Base-by-base conservation (phyloP, 2,797 vertebrate species). In the Myioborus melanocephalus region DNA sequence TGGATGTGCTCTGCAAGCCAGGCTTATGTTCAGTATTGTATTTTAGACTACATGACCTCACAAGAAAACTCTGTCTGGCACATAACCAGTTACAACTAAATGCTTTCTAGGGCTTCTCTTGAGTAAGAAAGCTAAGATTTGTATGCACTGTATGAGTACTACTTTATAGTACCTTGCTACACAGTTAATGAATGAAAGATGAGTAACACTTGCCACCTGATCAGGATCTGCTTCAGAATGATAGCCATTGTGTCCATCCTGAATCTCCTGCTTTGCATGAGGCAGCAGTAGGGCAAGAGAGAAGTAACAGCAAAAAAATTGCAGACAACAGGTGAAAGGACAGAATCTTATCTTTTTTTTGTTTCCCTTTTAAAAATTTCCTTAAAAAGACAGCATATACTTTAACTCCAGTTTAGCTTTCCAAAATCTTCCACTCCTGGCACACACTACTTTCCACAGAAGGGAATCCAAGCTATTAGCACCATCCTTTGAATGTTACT, bases 201-300 rank as follows among this genome's bases (percentile, higher is more conserved):
- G 97, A 84, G 97, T 96, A 98, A 96, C 97, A 99, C 98, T 99
- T 99, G 99, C 99, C 99, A 97, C 98, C 98, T 98, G 98, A 94
- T 99, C 98, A 97, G 98, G 97, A 97, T 99, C 98, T 97, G 97
- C 98, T 95, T 98, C 98, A 97, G 98, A 98, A 97, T 98, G 97
- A 98, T 98, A 99, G 98, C 98, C 98, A 98, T 98, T 98, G 96
- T 98, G 98, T 96, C 98, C 98, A 94, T 99, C 99, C 98, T 97
- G 97, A 97, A 98, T 97, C 96, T 99, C 99, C 98, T 99, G 98
- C 96, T 97, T 97, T 98, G 97, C 97, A 97, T 89, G 97, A 97
- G 97, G 97, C 95, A 97, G 98, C 98, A 97, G 93, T 91, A 90
- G 93, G 95, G 97, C 96, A 96, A 98, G 97, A 98, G 96, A 97